Evolutionary conservation across 2,797 vertebrate species (phyloP).

Genomic region (Syncerus caffer): DNA sequence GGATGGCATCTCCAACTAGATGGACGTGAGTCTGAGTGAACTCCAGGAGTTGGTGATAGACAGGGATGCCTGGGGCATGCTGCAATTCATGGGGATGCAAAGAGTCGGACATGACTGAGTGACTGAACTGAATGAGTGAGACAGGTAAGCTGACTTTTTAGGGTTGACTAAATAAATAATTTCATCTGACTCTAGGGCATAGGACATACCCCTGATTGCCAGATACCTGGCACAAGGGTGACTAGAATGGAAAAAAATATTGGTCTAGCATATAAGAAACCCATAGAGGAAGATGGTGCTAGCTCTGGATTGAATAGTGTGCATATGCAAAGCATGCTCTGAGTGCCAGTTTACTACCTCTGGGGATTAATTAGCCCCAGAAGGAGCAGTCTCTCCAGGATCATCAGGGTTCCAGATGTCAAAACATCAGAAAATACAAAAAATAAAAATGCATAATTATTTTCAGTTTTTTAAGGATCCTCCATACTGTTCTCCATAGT

Average conservation of each 20-base stretch:
- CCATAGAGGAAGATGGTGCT: not conserved
- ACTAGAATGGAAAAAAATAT: not conserved
- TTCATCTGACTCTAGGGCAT: not conserved
- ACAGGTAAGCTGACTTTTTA: not conserved
- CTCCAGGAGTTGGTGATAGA: too few species aligned
- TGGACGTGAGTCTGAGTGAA: too few species aligned
- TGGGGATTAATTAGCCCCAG: not conserved
- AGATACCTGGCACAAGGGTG: not conserved
- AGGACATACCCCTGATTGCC: not conserved
- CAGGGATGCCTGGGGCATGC: too few species aligned
- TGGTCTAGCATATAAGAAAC: not conserved
- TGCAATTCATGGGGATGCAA: too few species aligned
- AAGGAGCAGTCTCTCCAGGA: not conserved
- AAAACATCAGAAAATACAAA: not conserved
- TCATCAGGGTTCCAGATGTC: not conserved
- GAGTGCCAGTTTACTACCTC: not conserved
- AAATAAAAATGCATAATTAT: not conserved
- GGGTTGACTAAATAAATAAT: not conserved
- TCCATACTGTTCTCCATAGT: not conserved
- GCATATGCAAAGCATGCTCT: not conserved
- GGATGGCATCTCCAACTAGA: too few species aligned
- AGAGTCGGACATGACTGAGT: accelerated
- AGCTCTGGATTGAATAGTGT: not conserved
- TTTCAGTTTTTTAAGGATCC: not conserved
- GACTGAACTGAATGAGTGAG: too few species aligned